A percentile compares a stretch with the other conserved stretches of the same genome.
Conservation (phyloP, 2,888 invertebrate genomes). For the Chloroclystis v-ata region DNA sequence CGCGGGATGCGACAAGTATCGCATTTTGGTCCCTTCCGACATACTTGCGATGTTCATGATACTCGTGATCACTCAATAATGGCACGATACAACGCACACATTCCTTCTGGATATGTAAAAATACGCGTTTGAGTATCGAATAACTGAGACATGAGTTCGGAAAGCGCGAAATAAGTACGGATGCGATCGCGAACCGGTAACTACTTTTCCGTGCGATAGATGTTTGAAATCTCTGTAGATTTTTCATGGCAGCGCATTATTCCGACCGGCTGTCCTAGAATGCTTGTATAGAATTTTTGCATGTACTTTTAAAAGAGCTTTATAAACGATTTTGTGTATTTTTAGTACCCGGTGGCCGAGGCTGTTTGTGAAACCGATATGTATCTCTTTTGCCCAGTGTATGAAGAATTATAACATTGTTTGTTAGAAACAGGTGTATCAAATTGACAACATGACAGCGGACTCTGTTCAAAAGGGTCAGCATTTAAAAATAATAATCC, state of each 20-base stretch:
- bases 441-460: slow-evolving; percentile 32
- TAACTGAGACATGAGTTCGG: slow-evolving; percentile 40
- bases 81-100: slow-evolving; percentile 49
- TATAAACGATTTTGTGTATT: no score
- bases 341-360: no score
- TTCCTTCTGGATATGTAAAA: slow-evolving; percentile 32
- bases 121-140: slow-evolving; percentile 34
- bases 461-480: slow-evolving; percentile 33
- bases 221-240: slow-evolving; percentile 43
- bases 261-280: no score
- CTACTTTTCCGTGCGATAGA: slow-evolving; percentile 72
- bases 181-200: slow-evolving; percentile 72
- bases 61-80: slow-evolving; percentile 60
- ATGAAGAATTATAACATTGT: not conserved
- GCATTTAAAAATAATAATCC: slow-evolving; percentile 42
- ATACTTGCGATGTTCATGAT: slow-evolving; percentile 45
- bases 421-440: slow-evolving; percentile 15
- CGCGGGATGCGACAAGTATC: slow-evolving; percentile 25
- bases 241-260: no score
- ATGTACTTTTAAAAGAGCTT: no score
- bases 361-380: no score
- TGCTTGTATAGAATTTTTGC: no score
- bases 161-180: slow-evolving; percentile 58
- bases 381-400: no score
- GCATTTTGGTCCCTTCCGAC: slow-evolving; percentile 40